Base-by-base conservation (phyloP, 2,888 invertebrate genomes). In the Rhagophthalmus giganteus region DNA sequence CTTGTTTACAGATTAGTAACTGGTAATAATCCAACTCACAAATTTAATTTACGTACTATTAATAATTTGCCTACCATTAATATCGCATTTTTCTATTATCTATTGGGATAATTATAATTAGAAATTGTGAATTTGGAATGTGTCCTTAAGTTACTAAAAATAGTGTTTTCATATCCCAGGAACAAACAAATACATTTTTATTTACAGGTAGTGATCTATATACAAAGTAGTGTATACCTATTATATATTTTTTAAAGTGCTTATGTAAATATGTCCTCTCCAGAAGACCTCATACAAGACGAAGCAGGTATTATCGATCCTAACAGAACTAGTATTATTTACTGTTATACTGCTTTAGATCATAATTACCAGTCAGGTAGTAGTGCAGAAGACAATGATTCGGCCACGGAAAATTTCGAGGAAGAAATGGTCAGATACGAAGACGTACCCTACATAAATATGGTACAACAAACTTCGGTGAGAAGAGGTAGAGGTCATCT, bases 401-500 rank as follows among this genome's bases (percentile, higher is more conserved):
- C 60, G 1, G 60, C 56, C 5, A 54, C 57, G 7, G n/a, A n/a
- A n/a, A n/a, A n/a, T n/a, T n/a, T n/a, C n/a, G n/a, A n/a, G n/a
- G 63, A 64, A 16, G 57, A 61, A n/a, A 52, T 54, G 2, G 62
- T 63, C n/a, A 61, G 63, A 13, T 64, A 59, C 34, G 62, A 62
- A 10, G 63, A 63, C 20, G 52, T 61, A 27, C 53, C 57, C 2
- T 46, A 41, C 10, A 26, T 41, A 30, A 48, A 38, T 3, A n/a
- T n/a, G n/a, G 37, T 62, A 7, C 55, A 66, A n/a, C 59, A 62
- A 46, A 52, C 65, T 14, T 66, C 68, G 5, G 63, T 67, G 7
- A 68, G 69, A 58, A 55, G 70, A 44, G 49, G 54, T 9, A 59
- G 75, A 14, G 75, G 75, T 4, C 74, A 75, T 48, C 58, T 75